Percentiles rank a stretch among this genome's conserved stretches.
Evolutionary conservation across 2,113 vertebrate species (phyloP).

Genomic region (Tonatia bakeri): DNA sequence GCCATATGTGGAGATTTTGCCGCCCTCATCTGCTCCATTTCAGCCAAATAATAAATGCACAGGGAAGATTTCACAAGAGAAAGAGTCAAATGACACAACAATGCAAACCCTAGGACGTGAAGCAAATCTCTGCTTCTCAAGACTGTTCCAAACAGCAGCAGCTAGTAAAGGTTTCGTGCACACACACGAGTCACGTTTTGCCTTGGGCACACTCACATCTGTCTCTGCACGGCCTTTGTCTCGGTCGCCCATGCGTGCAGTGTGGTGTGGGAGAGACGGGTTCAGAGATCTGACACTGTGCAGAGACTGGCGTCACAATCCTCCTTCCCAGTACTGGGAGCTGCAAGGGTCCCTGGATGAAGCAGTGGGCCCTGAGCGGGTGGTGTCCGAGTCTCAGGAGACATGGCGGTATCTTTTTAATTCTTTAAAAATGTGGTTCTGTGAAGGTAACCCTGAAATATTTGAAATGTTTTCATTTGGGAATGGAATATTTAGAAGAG

Average conservation of each 20-base stretch:
- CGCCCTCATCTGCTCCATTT: constrained; percentile 51
- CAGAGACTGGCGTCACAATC: accelerated
- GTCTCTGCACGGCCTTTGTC: not conserved
- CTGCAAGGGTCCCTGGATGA: not conserved
- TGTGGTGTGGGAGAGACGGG: not conserved
- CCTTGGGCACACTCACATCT: not conserved
- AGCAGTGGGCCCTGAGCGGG: accelerated
- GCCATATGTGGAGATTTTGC: constrained; percentile 51
- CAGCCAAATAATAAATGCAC: constrained; percentile 56
- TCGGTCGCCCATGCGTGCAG: not conserved
- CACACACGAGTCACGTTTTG: not conserved
- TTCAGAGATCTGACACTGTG: not conserved
- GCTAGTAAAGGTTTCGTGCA: too few species aligned
- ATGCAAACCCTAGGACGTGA: too few species aligned
- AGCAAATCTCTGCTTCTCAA: not conserved
- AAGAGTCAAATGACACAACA: not conserved
- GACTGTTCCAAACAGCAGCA: not conserved
- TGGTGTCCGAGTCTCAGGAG: too few species aligned
- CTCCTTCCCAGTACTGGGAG: not conserved
- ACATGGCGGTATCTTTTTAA: not conserved
- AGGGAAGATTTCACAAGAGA: not conserved
- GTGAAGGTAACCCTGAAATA: not conserved
- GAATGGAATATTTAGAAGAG: not conserved
- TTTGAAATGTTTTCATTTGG: not conserved
- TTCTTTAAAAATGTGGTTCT: not conserved